A percentile compares a stretch with the other conserved stretches of the same genome.
These are phyloP conservation scores for Tangara arthus DNA, from an alignment of 2,797 vertebrate genomes.

Conservation along the genomic window DNA sequence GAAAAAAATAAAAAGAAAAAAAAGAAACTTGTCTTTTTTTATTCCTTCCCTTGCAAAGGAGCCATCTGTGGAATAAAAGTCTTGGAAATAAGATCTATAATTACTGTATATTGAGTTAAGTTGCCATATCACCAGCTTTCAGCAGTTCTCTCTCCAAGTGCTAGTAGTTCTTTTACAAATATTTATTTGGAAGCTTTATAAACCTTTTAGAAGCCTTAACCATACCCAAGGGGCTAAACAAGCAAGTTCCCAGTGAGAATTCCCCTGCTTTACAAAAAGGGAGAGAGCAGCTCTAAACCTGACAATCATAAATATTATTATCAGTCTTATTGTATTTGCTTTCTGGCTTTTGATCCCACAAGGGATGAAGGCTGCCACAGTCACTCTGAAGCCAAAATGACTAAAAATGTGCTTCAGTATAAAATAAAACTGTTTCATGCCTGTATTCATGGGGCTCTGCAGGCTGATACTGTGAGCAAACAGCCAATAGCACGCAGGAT, in stretches of 20 bases:
- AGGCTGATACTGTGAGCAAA: neutral
- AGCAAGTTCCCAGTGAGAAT: neutral
- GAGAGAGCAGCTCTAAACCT: neutral
- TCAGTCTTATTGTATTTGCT: neutral
- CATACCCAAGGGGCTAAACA: neutral
- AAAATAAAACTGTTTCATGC: neutral
- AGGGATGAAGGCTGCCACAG: neutral
- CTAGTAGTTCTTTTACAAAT: neutral
- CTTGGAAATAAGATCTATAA: neutral
- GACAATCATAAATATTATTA: neutral
- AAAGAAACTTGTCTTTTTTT: neutral
- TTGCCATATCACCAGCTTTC: neutral
- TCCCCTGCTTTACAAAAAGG: neutral
- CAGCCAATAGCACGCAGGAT: neutral
- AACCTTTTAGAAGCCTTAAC: neutral
- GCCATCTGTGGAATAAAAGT: neutral
- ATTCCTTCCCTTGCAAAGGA: neutral
- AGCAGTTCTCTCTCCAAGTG: neutral
- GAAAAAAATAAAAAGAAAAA: fast-evolving
- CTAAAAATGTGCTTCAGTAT: neutral
- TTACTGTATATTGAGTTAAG: neutral
- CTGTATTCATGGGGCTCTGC: neutral
- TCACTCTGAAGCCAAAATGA: neutral
- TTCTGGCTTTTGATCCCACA: neutral
- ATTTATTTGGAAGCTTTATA: neutral